A percentile compares a stretch with the other conserved stretches of the same genome.
These are phyloP conservation scores for Caerostris extrusa DNA, from an alignment of 1,140 invertebrate genomes.

Conservation along the genomic window DNA sequence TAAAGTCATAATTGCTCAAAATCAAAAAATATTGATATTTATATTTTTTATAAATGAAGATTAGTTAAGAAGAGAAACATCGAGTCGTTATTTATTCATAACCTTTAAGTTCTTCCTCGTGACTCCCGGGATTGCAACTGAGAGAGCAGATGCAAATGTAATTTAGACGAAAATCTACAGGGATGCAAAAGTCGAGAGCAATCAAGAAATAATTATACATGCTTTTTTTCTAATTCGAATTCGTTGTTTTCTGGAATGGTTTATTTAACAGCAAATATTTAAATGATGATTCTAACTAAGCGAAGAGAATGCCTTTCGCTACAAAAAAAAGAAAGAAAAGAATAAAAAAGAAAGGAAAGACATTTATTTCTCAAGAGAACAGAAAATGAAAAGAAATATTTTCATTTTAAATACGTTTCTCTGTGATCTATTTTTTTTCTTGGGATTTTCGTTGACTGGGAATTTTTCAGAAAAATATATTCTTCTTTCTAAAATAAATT, in stretches of 20 bases:
- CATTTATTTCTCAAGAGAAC: neutral
- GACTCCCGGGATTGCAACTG: neutral
- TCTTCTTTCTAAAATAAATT: neutral
- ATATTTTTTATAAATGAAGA: neutral
- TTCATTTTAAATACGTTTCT: constrained; percentile 7
- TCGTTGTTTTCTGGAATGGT: constrained; percentile 14
- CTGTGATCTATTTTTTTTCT: neutral
- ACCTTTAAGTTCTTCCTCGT: neutral
- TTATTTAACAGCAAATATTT: constrained; percentile 21
- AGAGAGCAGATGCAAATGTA: neutral
- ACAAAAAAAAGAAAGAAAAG: neutral
- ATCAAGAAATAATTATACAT: constrained; percentile 37
- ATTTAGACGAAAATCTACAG: neutral
- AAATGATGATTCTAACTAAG: neutral
- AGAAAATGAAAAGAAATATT: constrained; percentile 10
- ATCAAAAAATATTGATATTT: neutral
- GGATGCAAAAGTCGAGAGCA: neutral
- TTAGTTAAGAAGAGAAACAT: no score
- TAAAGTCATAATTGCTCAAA: constrained; percentile 15
- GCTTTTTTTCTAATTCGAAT: neutral
- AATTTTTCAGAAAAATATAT: neutral
- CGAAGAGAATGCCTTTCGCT: neutral
- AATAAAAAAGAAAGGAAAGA: neutral
- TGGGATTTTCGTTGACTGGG: neutral
- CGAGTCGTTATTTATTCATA: constrained; percentile 2